Evolutionary conservation across 2,797 vertebrate genomes (phyloP), one percentile per base, ranked within the genome.

Genomic region (Apodemus agrarius): DNA sequence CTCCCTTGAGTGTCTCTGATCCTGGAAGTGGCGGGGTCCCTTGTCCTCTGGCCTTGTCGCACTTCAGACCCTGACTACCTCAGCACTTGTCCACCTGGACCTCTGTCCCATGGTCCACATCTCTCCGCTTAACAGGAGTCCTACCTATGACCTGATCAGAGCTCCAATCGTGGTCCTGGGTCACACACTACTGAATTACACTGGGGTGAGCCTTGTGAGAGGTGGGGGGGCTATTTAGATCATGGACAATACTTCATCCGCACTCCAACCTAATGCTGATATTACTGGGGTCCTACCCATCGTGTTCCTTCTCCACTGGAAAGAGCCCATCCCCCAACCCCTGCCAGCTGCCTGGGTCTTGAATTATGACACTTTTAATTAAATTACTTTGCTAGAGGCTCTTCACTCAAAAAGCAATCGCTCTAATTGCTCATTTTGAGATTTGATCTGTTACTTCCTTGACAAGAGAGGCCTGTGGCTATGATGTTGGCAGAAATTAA

Each of bases 361-460:
- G 46, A 93, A 22, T 88, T 67, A 74, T 12, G 75, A 75, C 52
- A 89, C 57, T 96, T 92, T 90, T 93, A 97, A 96, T 93, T 69
- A 91, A 97, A 96, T 95, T 2, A 87, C 92, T 97, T 80, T 6
- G 31, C 93, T 94, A 89, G 21, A 46, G 96, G 84, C 67, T 31
- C 82, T 96, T 80, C 79, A 90, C 21, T 0, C 61, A 75, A 57
- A 90, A 84, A 93, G 78, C 88, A 95, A 89, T 94, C 40, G 93
- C 75, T 94, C 94, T 96, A 95, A 96, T 91, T 88, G 90, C 75
- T 95, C 81, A 65, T 97, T 95, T 78, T 85, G 69, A 91, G 95
- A 89, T 84, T 90, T 94, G 40, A 82, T 89, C 82, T 87, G 1
- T 80, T 93, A 90, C 59, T 96, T 94, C 74, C 93, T 94, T 95